Percentiles rank a stretch among this genome's conserved stretches.
phyloP scores from a whole-genome alignment of 2,113 vertebrate genomes.

The Sapajus apella region DNA sequence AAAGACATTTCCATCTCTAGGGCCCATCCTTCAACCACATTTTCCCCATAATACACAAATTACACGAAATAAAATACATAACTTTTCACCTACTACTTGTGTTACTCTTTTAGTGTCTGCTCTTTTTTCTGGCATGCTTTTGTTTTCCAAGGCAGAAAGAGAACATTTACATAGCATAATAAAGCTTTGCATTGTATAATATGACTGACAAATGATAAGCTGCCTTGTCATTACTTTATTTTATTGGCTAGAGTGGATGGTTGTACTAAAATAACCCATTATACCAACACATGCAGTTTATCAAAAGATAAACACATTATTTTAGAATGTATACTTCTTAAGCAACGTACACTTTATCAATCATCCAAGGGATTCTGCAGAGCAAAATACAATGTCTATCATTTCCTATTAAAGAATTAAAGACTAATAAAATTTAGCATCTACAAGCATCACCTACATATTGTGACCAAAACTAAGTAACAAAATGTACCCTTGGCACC shows the following conservation, averaged over 20 bases:
- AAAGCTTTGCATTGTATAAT: slow-evolving; percentile 53
- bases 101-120: slow-evolving; percentile 70
- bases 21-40: neutral
- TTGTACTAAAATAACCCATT: slow-evolving; percentile 73
- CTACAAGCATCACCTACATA: neutral
- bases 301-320: slow-evolving; percentile 63
- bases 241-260: slow-evolving; percentile 58
- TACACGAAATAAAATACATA: slow-evolving; percentile 77
- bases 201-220: slow-evolving; percentile 73
- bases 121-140: slow-evolving; percentile 11
- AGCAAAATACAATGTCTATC: slow-evolving; percentile 18
- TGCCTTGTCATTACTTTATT: slow-evolving; percentile 69
- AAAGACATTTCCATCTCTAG: slow-evolving; percentile 66
- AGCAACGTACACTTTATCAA: slow-evolving; percentile 46
- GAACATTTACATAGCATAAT: slow-evolving; percentile 65
- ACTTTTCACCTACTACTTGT: slow-evolving; percentile 75
- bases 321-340: slow-evolving; percentile 41
- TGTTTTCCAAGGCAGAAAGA: slow-evolving; percentile 62
- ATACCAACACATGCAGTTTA: slow-evolving; percentile 71
- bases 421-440: neutral
- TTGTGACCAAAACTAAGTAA: neutral
- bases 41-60: neutral
- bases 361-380: slow-evolving; percentile 5
- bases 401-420: slow-evolving; percentile 17
- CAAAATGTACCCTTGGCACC: neutral